Percentiles rank a stretch among this genome's conserved stretches.
Conservation (phyloP, 2,888 invertebrate genomes). For the Lamellibrachia satsuma region DNA sequence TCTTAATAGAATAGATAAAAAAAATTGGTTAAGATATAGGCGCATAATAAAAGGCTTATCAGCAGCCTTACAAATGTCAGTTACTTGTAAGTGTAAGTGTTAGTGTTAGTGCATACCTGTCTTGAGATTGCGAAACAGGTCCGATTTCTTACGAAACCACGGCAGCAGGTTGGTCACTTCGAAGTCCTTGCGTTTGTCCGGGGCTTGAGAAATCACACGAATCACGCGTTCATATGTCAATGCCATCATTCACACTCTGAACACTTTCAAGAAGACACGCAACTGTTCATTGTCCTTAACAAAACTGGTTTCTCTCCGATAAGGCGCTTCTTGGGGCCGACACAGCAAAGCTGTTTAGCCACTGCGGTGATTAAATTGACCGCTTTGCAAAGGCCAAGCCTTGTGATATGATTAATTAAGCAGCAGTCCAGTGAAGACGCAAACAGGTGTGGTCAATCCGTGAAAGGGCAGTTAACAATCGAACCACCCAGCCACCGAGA, state of each 20-base stretch:
- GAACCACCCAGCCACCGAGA: background rate
- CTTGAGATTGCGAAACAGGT: slow-evolving; percentile 52
- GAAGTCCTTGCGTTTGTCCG: slow-evolving; percentile 54
- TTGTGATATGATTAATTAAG: background rate
- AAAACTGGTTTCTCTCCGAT: background rate
- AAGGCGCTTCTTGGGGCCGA: background rate
- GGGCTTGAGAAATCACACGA: slow-evolving; percentile 51
- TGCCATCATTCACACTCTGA: slow-evolving; percentile 29
- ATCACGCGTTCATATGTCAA: slow-evolving; percentile 49
- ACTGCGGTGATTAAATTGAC: background rate
- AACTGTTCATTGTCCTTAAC: background rate
- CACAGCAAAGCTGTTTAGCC: background rate
- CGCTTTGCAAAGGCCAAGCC: background rate
- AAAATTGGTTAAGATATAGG: too few relatives aligned
- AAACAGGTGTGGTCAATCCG: background rate
- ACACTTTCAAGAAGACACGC: background rate
- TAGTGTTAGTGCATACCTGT: slow-evolving; percentile 45
- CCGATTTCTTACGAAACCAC: slow-evolving; percentile 57
- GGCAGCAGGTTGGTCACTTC: slow-evolving; percentile 52
- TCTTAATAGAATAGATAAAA: too few relatives aligned
- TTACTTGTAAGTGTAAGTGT: too few relatives aligned
- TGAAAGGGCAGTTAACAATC: background rate
- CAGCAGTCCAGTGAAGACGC: background rate
- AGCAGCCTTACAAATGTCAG: too few relatives aligned
- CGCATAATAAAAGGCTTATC: too few relatives aligned